Percentiles rank a stretch among this genome's conserved stretches.
phyloP scores from a whole-genome alignment of 2,113 vertebrate genomes.

The Colius striatus region DNA sequence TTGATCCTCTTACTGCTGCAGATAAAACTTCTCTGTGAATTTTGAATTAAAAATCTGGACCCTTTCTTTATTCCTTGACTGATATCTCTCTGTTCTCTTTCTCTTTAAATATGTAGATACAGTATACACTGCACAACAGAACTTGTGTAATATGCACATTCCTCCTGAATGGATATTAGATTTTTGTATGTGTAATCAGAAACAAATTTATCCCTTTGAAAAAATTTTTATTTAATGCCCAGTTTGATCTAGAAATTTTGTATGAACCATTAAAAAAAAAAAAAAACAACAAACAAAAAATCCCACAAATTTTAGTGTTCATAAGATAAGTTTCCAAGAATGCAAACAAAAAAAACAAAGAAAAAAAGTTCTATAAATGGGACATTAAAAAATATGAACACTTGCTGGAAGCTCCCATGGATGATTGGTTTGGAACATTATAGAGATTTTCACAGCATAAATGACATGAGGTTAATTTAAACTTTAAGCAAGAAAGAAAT shows the following conservation, averaged over 20 bases:
- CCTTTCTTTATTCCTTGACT: background rate
- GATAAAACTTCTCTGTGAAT: background rate
- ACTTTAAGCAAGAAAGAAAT: slow-evolving; percentile 23
- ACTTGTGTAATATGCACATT: background rate
- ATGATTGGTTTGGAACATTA: background rate
- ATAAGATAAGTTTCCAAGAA: background rate
- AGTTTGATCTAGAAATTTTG: background rate
- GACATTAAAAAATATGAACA: background rate
- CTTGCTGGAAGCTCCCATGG: background rate
- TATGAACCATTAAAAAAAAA: background rate
- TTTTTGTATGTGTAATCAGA: background rate
- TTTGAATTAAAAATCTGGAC: background rate
- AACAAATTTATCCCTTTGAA: background rate
- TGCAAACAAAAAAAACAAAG: background rate
- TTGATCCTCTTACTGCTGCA: background rate
- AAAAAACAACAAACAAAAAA: background rate
- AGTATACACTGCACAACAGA: background rate
- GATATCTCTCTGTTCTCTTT: background rate
- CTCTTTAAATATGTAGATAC: background rate
- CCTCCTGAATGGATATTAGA: background rate
- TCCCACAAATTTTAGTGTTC: background rate
- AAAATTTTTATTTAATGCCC: background rate
- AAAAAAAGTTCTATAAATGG: background rate
- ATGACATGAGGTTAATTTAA: background rate
- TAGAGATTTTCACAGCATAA: background rate